phyloP scores from a whole-genome alignment of 2,888 invertebrate genomes.

The Alloplasta piceator region DNA sequence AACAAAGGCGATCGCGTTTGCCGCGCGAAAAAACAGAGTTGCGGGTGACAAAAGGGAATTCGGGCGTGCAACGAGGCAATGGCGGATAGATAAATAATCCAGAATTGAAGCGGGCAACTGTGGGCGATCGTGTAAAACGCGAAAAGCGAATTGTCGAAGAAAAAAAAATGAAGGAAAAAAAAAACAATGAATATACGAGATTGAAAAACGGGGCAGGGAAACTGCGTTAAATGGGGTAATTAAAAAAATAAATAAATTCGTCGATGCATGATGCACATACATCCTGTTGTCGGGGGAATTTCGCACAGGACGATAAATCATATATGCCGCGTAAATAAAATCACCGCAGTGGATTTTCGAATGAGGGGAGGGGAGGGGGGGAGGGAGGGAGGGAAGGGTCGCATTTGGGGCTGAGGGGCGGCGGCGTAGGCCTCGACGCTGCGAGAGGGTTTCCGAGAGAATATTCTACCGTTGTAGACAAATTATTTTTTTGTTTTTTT shows the following conservation, averaged over 20 bases:
- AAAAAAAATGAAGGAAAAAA: not conserved
- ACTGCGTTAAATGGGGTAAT: slow-evolving; percentile 43
- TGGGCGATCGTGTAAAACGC: slow-evolving; percentile 8
- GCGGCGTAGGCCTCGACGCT: slow-evolving; percentile 19
- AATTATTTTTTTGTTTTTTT: slow-evolving; percentile 47
- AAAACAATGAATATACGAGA: slow-evolving; percentile 9
- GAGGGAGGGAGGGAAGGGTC: too few species aligned
- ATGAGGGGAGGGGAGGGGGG: not conserved
- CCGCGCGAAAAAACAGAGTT: slow-evolving; percentile 17
- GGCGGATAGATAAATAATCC: slow-evolving; percentile 42
- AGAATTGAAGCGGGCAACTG: slow-evolving; percentile 26
- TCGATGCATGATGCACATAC: slow-evolving; percentile 36
- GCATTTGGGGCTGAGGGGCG: slow-evolving; percentile 16
- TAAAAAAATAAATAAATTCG: slow-evolving; percentile 53
- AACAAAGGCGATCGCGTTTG: slow-evolving; percentile 40
- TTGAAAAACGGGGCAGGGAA: slow-evolving; percentile 20
- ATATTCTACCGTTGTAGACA: slow-evolving; percentile 38
- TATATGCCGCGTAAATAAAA: slow-evolving; percentile 58
- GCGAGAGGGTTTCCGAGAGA: slow-evolving; percentile 27
- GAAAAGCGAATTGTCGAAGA: slow-evolving; percentile 25
- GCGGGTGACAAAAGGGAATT: slow-evolving; percentile 12
- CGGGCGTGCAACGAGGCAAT: slow-evolving; percentile 1
- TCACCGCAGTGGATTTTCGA: slow-evolving; percentile 51
- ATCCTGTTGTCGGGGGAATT: slow-evolving; percentile 17
- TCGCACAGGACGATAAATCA: slow-evolving; percentile 50